Base-by-base conservation (phyloP, 2,797 vertebrate species). In the Rhadinocentrus ornatus region DNA sequence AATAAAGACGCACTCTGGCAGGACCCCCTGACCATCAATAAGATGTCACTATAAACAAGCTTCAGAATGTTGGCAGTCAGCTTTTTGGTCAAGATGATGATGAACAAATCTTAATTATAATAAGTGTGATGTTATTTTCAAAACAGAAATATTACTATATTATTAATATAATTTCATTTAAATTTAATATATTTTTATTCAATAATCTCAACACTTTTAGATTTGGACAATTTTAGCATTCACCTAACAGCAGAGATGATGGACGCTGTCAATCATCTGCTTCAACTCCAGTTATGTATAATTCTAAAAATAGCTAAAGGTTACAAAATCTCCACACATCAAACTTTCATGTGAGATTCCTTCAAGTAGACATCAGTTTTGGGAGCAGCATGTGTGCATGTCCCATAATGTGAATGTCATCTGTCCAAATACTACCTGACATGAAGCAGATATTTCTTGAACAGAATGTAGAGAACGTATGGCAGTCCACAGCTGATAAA, bases 21-120 rank as follows among this genome's bases (percentile, higher is more conserved):
- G 89, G 89, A 90, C 86, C 88, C 86, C 41, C 78, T 82, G 77
- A 88, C 87, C 86, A 85, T 88, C 91, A 93, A 88, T 91, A 82
- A 91, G 81, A 93, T 90, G 88, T 94, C 91, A 93, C 84, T 77
- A 75, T 90, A 92, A 94, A 93, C 91, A 94, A 92, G 90, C 92
- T 92, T 83, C 93, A 92, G 90, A 92, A 94, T 55, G 27, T 86
- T 93, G 93, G 92, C 91, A 93, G 84, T 86, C 67, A 77, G 86
- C 83, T 89, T 91, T 81, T 78, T 92, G 90, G 82, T 93, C 93
- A n/a, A 90, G 91, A 91, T 92, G 92, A 93, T 58, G 79, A 73
- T 62, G 64, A 56, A 62, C 39, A 71, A 83, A 86, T 86, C 60
- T 32, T 44, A 31, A 69, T 62, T 72, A 35, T 53, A 15, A 34